Evolutionary conservation across 2,113 vertebrate genomes (phyloP).

Genomic region (Eudyptes chrysolophus): DNA sequence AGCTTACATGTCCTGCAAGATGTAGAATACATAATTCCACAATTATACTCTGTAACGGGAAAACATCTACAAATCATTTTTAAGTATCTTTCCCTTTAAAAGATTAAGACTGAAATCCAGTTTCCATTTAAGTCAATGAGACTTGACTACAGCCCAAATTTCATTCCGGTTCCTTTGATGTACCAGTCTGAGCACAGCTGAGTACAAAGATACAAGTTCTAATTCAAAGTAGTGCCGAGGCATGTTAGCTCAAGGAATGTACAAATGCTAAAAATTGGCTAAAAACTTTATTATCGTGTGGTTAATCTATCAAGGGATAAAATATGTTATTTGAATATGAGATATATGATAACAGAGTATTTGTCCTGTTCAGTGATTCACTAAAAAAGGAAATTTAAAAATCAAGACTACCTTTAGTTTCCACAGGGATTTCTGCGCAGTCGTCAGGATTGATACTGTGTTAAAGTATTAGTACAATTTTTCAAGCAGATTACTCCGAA

Average conservation of each 20-base stretch:
- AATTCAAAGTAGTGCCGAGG: neutral
- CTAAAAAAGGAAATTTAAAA: neutral
- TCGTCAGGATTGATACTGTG: slow-evolving; percentile 11
- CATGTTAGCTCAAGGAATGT: neutral
- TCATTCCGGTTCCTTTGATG: neutral
- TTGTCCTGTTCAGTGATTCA: neutral
- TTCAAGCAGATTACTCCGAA: slow-evolving; percentile 63
- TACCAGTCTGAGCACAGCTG: neutral
- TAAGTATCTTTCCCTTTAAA: neutral
- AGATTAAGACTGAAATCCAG: neutral
- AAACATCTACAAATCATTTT: neutral
- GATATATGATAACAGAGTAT: neutral
- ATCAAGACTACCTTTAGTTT: neutral
- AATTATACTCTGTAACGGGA: neutral
- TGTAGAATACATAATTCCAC: neutral
- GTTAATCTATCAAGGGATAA: neutral
- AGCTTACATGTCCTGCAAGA: neutral
- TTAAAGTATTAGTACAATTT: slow-evolving; percentile 59
- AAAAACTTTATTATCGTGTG: neutral
- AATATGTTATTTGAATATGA: neutral
- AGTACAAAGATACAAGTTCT: neutral
- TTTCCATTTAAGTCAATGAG: neutral
- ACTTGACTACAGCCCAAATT: neutral
- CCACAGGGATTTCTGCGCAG: neutral
- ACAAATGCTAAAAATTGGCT: neutral